phyloP scores from a whole-genome alignment of 2,113 vertebrate genomes.

The Scomber colias region DNA sequence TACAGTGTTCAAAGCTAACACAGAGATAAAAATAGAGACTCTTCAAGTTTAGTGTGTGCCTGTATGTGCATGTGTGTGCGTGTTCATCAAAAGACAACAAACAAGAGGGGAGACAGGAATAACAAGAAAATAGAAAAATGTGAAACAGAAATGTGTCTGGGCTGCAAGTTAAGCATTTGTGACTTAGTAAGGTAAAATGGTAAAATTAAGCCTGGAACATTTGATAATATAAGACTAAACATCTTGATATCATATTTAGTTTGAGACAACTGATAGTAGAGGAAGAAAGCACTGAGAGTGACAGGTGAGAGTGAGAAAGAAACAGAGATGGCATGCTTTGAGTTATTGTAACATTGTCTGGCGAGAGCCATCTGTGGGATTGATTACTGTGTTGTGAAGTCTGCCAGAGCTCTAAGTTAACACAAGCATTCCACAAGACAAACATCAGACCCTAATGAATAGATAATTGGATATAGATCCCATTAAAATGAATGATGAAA shows the following conservation, averaged over 20 bases:
- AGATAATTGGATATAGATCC: conserved; percentile 66
- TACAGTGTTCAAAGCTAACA: conserved; percentile 25
- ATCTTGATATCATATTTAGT: background rate
- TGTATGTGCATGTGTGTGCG: background rate
- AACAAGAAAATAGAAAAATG: background rate
- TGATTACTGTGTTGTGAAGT: conserved; percentile 58
- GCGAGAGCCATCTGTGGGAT: conserved; percentile 49
- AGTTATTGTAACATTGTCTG: conserved; percentile 46
- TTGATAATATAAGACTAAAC: background rate
- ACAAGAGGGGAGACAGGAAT: background rate
- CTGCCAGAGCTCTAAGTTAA: conserved; percentile 59
- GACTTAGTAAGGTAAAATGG: background rate
- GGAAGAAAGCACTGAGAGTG: background rate
- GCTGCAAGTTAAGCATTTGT: conserved; percentile 1
- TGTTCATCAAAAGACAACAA: conserved; percentile 1
- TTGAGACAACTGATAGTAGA: conserved; percentile 5
- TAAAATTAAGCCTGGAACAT: background rate
- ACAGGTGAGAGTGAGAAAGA: conserved; percentile 23
- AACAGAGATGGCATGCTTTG: conserved; percentile 19
- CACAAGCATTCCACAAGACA: conserved; percentile 52
- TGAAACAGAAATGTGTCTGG: conserved; percentile 2
- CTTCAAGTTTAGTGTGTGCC: background rate
- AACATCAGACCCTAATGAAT: conserved; percentile 66
- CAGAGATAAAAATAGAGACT: conserved; percentile 12
- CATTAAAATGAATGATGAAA: conserved; percentile 70